phyloP scores from a whole-genome alignment of 2,888 invertebrate genomes.

The Spodoptera littoralis region DNA sequence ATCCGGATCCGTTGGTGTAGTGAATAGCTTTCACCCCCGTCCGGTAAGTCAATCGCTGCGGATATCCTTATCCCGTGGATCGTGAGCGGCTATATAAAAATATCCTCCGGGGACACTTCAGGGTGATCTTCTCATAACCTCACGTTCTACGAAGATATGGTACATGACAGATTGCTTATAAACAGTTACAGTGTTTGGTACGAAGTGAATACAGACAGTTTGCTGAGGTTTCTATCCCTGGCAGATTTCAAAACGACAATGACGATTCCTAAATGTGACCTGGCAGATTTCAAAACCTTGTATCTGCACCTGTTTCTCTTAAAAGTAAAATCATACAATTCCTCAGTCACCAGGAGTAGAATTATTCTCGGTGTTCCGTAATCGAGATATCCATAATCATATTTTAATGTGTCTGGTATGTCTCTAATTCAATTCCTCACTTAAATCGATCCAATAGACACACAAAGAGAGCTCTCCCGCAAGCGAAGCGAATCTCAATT shows the following conservation, averaged over 20 bases:
- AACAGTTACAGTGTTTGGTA: constrained; percentile 8
- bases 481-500: constrained; percentile 45
- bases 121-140: too few relatives aligned
- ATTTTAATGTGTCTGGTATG: not conserved
- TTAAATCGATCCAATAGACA: constrained; percentile 33
- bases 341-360: too few relatives aligned
- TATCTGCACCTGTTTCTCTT: too few relatives aligned
- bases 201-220: too few relatives aligned
- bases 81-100: constrained; percentile 74
- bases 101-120: constrained; percentile 34
- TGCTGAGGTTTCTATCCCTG: too few relatives aligned
- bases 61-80: constrained; percentile 80
- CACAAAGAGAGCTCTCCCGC: constrained; percentile 38
- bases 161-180: constrained; percentile 5
- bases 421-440: constrained; percentile 16
- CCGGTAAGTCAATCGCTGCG: constrained; percentile 77
- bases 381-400: too few relatives aligned
- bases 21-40: constrained; percentile 44
- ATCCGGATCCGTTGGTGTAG: constrained; percentile 5
- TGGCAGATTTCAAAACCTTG: too few relatives aligned
- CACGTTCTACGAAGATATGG: too few relatives aligned
- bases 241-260: too few relatives aligned
- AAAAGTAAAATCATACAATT: too few relatives aligned
- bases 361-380: too few relatives aligned
- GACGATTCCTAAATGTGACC: too few relatives aligned